Base-by-base conservation (phyloP, 2,888 invertebrate genomes). In the Drosophila seclusa region DNA sequence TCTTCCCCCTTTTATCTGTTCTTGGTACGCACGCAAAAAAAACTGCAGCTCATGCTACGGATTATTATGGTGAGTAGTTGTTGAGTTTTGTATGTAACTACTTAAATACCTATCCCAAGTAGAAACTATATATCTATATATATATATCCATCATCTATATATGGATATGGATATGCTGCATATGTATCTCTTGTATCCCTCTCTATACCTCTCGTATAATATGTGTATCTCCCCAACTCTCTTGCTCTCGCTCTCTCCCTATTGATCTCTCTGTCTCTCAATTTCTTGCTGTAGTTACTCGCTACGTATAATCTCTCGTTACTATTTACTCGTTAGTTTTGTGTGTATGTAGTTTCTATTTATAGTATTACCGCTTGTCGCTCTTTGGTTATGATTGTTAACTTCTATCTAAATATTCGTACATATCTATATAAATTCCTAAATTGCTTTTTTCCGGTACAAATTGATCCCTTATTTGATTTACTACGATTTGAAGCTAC, bases 61-160 rank as follows among this genome's bases (percentile, higher is more conserved):
- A 98, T 95, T 98, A 98, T 95, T 98, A 98, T 97, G 98, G 98
- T 99, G 97, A 98, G 98, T 98, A 95, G 95, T 83, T 72, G 88
- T 88, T 79, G 78, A 79, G 77, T 79, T 66, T 69, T 73, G 72
- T 88, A 79, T 82, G 92, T 93, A 70, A 64, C 45, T 27, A 70
- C 32, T 29, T 31, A 31, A 27, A 34, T 45, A 27, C 34, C 55
- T 31, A 31, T 45, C 49, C 59, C 53, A 24, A 52, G 13, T 32
- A 38, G 24, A 21, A 34, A 36, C 27, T 52, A 34, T 65, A 21
- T 32, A 21, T 65, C 27, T 32, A 13, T 29, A 29, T 27, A 27
- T 32, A 32, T 32, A 21, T 45, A 21, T 45, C 45, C 45, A 24
- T 16, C 7, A 8, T 24, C 21, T 45, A 8, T 7, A 45, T 45